phyloP scores from a whole-genome alignment of 1,140 invertebrate species.

The Wiebesia pumilae region DNA sequence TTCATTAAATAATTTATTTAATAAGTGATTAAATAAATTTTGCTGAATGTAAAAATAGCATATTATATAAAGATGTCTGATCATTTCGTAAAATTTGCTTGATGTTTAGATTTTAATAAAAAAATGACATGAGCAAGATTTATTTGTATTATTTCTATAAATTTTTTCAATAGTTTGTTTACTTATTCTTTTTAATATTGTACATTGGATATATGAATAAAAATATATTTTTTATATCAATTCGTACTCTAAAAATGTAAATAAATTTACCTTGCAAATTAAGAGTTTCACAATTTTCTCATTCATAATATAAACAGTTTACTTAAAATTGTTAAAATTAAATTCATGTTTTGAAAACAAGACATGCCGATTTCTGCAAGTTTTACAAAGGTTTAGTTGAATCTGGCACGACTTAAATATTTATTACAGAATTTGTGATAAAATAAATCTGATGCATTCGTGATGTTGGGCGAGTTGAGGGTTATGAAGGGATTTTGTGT shows the following conservation, averaged over 20 bases:
- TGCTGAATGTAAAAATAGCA: no score
- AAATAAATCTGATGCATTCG: constrained; percentile 64
- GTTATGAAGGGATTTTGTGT: no score
- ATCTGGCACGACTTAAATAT: constrained; percentile 21
- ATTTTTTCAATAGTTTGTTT: not conserved
- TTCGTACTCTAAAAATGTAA: not conserved
- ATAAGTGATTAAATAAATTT: no score
- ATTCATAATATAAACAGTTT: not conserved
- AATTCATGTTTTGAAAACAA: not conserved
- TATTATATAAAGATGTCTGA: not conserved
- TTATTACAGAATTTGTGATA: constrained; percentile 60
- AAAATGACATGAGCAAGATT: no score
- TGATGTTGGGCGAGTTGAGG: not conserved
- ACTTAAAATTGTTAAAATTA: not conserved
- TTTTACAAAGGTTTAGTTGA: constrained; percentile 1
- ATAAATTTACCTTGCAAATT: not conserved
- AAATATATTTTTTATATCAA: not conserved
- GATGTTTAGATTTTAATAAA: no score
- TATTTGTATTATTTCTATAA: not conserved
- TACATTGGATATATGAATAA: not conserved
- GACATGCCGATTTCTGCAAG: constrained; percentile 35
- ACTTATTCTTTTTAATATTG: not conserved
- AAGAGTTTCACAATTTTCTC: not conserved
- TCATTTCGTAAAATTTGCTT: not conserved
- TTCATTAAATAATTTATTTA: no score